Conservation (phyloP, 92 coral and sea anemone species). For the Parazoanthus atlanticus region DNA sequence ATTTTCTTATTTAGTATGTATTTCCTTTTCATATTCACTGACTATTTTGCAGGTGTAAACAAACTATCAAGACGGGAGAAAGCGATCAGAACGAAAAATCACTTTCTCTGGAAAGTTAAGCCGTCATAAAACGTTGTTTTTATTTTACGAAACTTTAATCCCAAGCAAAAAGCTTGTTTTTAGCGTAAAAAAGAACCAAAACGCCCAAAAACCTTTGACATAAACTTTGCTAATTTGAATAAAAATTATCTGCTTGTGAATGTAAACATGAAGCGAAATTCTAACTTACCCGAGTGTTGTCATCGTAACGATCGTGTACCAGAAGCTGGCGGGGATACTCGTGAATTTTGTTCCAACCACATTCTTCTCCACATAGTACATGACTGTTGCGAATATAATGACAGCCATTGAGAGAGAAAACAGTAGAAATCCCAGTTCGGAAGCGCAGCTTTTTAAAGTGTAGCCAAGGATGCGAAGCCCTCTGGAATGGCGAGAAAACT, state of each 20-base stretch:
- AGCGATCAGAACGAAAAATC: slow-evolving; percentile 28
- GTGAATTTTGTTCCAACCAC: slow-evolving; percentile 81
- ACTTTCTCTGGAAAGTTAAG: neutral
- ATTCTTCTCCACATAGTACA: slow-evolving; percentile 96
- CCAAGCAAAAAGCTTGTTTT: neutral
- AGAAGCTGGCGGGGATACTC: slow-evolving; percentile 97
- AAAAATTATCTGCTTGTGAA: slow-evolving; percentile 54
- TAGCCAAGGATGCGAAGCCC: slow-evolving; percentile 98
- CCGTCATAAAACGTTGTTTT: neutral
- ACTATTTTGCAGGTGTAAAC: slow-evolving; percentile 41
- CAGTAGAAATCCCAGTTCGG: slow-evolving; percentile 94
- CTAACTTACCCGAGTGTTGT: slow-evolving; percentile 96
- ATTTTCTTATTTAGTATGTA: slow-evolving; percentile 19
- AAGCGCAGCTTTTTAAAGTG: slow-evolving; percentile 97
- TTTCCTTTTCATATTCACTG: slow-evolving; percentile 39
- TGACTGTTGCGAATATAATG: slow-evolving; percentile 96
- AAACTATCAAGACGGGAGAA: slow-evolving; percentile 13
- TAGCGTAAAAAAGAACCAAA: slow-evolving; percentile 9
- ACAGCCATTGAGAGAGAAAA: slow-evolving; percentile 99
- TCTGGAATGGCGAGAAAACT: slow-evolving; percentile 98
- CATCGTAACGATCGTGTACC: slow-evolving; percentile 99
- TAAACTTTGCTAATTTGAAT: slow-evolving; percentile 59
- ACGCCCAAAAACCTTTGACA: slow-evolving; percentile 33
- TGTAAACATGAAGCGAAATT: slow-evolving; percentile 52
- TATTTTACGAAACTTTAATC: neutral